phyloP scores from a whole-genome alignment of 1,140 invertebrate species.

The Zophobas morio region DNA sequence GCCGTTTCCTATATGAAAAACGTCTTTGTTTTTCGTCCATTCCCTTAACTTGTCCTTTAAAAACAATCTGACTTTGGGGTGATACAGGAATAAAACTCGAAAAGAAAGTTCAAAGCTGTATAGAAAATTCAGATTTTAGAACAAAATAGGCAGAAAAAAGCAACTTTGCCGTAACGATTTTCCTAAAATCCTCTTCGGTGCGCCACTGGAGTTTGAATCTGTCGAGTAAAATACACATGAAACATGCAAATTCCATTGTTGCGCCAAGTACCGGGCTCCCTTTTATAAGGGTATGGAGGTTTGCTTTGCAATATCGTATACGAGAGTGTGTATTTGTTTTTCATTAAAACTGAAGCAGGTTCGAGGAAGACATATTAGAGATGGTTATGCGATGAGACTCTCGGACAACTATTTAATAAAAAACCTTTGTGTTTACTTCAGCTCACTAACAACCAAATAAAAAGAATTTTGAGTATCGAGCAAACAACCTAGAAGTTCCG shows the following conservation, averaged over 20 bases:
- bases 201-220: not conserved
- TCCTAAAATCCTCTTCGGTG: too few species aligned
- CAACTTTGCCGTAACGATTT: too few species aligned
- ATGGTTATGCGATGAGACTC: conserved; percentile 1
- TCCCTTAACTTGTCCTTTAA: too few species aligned
- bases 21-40: too few species aligned
- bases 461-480: conserved; percentile 1
- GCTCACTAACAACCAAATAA: conserved; percentile 1
- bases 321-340: conserved; percentile 26
- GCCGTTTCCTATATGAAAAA: too few species aligned
- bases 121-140: too few species aligned
- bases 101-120: too few species aligned
- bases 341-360: conserved; percentile 34
- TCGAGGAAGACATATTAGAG: not conserved
- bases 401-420: not conserved
- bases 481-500: not conserved
- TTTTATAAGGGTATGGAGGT: conserved; percentile 22
- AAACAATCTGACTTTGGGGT: too few species aligned
- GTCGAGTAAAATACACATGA: conserved; percentile 36
- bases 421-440: not conserved
- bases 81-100: too few species aligned
- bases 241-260: conserved; percentile 42
- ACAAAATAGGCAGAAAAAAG: too few species aligned
- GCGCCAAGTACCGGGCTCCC: conserved; percentile 27
- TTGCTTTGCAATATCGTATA: conserved; percentile 30